Evolutionary conservation across 2,888 invertebrate species (phyloP).

Genomic region (Ochropacha duplaris): DNA sequence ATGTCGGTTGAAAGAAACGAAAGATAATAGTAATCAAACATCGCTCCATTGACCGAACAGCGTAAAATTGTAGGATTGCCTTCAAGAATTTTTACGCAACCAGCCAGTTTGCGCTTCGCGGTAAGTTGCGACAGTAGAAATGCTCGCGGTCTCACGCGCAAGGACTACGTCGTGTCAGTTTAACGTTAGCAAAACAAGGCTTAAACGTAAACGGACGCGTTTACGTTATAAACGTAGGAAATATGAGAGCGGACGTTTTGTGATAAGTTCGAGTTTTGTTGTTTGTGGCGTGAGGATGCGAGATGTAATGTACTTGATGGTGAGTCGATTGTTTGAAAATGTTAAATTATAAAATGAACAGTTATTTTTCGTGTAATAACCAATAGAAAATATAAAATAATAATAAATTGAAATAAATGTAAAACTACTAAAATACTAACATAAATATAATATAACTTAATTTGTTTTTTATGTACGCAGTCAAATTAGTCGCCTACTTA

Average conservation of each 20-base stretch:
- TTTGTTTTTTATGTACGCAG: too few relatives aligned
- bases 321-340: background rate
- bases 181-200: background rate
- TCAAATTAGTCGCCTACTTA: too few relatives aligned
- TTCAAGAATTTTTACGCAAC: background rate
- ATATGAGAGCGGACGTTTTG: background rate
- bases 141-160: background rate
- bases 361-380: background rate
- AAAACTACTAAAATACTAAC: too few relatives aligned
- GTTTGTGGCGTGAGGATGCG: background rate
- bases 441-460: too few relatives aligned
- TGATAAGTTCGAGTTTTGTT: background rate
- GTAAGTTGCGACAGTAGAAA: slow-evolving; percentile 4
- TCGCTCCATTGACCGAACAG: slow-evolving; percentile 3
- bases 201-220: background rate
- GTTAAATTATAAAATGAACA: background rate
- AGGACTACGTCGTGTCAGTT: background rate
- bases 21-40: slow-evolving; percentile 1
- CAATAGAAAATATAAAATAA: too few relatives aligned
- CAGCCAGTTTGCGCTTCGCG: background rate
- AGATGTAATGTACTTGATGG: background rate
- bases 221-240: background rate
- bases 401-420: too few relatives aligned
- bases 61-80: background rate
- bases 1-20: background rate